These are phyloP conservation scores for Agapornis canus DNA, from an alignment of 2,797 vertebrate genomes.

Conservation along the genomic window DNA sequence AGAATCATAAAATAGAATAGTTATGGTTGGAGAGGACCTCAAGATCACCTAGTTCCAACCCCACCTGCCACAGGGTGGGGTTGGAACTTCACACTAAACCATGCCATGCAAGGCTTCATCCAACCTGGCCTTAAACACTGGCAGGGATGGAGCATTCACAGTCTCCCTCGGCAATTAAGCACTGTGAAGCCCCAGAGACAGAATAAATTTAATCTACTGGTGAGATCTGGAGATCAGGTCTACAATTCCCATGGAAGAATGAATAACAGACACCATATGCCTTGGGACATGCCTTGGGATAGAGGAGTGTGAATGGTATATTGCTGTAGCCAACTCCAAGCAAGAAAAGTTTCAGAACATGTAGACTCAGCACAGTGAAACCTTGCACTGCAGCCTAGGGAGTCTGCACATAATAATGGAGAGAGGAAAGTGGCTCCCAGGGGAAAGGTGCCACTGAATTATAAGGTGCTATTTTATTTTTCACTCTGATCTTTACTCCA, in stretches of 20 bases:
- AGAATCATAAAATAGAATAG: no score
- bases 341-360: neutral
- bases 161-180: neutral
- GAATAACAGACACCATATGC: neutral
- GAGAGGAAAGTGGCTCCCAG: neutral
- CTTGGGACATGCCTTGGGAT: neutral
- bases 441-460: neutral
- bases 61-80: no score
- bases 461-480: neutral
- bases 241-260: neutral
- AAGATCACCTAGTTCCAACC: no score
- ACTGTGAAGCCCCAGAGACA: neutral
- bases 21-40: no score
- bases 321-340: neutral
- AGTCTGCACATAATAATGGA: neutral
- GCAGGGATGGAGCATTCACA: no score
- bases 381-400: neutral
- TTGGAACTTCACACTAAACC: no score
- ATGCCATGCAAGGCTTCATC: no score
- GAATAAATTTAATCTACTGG: neutral
- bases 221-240: neutral
- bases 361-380: accelerated
- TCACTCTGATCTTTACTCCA: neutral
- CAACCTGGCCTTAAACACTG: no score
- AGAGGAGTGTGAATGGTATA: neutral